Evolutionary conservation across 2,113 vertebrate genomes (phyloP), one percentile per base, ranked within the genome.

Genomic region (Bubo scandiacus): DNA sequence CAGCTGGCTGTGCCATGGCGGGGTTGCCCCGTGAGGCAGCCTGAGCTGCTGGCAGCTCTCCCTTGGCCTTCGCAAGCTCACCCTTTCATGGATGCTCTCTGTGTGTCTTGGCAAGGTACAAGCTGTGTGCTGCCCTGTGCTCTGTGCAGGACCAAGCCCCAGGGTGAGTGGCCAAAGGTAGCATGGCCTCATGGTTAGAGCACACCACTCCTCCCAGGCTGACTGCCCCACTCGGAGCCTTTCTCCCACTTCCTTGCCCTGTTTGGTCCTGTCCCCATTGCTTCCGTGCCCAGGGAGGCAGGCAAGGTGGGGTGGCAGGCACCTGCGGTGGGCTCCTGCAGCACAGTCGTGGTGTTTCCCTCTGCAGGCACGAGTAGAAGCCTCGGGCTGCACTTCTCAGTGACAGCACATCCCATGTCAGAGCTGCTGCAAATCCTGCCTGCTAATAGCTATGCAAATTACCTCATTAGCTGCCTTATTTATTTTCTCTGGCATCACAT

Each of bases 381-480:
- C 89, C 85, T n/a, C 4, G 8, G 94, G 83, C 90, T 80, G 79
- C 3, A 3, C 84, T 91, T 89, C 15, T 1, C 45, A 3, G 61
- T 95, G 95, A 92, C 89, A 96, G 93, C 86, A 74, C 86, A 77
- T 94, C 94, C 95, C 96, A 61, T 77, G 92, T 95, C 86, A 87
- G 81, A 92, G 51, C 81, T 10, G 57, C 88, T 86, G 89, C 94
- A 82, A 96, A 94, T 93, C 88, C 94, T 95, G 95, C 63, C 96
- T 94, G 77, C 97, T 98, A 97, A 97, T 96, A 96, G 81, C 92
- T 95, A 97, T 98, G 96, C 96, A 98, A 97, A 98, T 97, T 91
- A 96, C 91, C 97, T 96, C 95, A 94, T 97, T 95, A 97, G 88
- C 71, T 71, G 95, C 82, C 89, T 96, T 97, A 96, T 97, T 97